Percentiles rank a stretch among this genome's conserved stretches.
Evolutionary conservation across 2,797 vertebrate genomes (phyloP).

Genomic region (Megaceryle alcyon): DNA sequence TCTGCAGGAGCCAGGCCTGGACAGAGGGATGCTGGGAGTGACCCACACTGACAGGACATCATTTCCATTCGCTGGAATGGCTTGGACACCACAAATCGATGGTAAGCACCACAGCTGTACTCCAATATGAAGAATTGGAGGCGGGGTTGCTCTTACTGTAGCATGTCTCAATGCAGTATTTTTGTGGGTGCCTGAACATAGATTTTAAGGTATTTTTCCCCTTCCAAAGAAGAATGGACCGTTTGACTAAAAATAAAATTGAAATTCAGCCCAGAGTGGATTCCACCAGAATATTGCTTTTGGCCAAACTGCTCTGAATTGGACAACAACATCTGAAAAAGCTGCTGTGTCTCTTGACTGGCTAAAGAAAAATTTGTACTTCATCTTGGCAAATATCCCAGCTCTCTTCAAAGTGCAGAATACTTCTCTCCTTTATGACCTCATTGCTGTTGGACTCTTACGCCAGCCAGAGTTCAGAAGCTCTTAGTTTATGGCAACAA

Average conservation of each 20-base stretch:
- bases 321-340: slow-evolving; percentile 27
- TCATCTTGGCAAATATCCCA: slow-evolving; percentile 1
- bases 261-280: not conserved
- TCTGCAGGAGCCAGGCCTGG: not conserved
- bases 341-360: not conserved
- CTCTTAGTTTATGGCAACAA: not conserved
- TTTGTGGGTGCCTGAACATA: not conserved
- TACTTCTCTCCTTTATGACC: slow-evolving; percentile 50
- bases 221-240: not conserved
- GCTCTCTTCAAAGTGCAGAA: not conserved
- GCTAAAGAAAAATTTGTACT: not conserved
- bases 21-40: not conserved
- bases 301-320: slow-evolving; percentile 13
- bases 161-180: not conserved
- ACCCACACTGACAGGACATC: not conserved
- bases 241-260: not conserved
- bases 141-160: not conserved
- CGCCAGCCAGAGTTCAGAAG: not conserved
- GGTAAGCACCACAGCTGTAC: not conserved
- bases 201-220: not conserved
- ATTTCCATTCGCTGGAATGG: not conserved
- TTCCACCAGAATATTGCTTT: slow-evolving; percentile 20
- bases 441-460: not conserved
- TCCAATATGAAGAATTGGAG: not conserved
- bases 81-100: rapidly evolving